These are phyloP conservation scores for Laterallus jamaicensis DNA, from an alignment of 2,113 vertebrate species.

Conservation along the genomic window DNA sequence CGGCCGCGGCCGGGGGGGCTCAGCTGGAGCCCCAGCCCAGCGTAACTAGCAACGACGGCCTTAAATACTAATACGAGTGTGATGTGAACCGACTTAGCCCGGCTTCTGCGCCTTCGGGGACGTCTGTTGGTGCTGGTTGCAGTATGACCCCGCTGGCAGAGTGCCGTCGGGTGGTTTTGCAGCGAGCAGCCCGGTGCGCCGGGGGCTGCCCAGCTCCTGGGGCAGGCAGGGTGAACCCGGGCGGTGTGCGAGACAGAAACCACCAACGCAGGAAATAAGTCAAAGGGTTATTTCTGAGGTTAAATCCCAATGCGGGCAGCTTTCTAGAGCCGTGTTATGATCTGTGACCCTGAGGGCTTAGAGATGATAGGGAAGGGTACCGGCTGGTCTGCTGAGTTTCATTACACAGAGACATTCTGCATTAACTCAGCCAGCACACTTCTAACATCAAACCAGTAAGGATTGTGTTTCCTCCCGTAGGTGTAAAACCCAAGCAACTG, in stretches of 20 bases:
- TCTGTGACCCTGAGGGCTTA: background rate
- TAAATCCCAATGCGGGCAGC: background rate
- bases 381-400: background rate
- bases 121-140: background rate
- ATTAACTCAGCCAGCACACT: background rate
- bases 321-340: rapidly evolving
- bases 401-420: rapidly evolving
- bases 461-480: background rate
- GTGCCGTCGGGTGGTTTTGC: background rate
- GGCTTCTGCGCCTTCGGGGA: background rate
- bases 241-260: background rate
- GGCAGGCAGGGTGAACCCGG: background rate
- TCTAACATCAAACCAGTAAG: background rate
- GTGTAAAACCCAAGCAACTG: background rate
- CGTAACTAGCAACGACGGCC: no score
- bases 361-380: background rate
- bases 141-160: rapidly evolving
- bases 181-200: background rate
- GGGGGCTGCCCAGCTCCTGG: no score
- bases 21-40: background rate
- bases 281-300: background rate
- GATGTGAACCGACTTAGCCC: rapidly evolving
- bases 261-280: background rate
- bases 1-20: no score
- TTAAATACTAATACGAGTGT: background rate